These are phyloP conservation scores for Gyrodactylus bullatarudis DNA, from an alignment of 1,140 invertebrate species.

Conservation along the genomic window DNA sequence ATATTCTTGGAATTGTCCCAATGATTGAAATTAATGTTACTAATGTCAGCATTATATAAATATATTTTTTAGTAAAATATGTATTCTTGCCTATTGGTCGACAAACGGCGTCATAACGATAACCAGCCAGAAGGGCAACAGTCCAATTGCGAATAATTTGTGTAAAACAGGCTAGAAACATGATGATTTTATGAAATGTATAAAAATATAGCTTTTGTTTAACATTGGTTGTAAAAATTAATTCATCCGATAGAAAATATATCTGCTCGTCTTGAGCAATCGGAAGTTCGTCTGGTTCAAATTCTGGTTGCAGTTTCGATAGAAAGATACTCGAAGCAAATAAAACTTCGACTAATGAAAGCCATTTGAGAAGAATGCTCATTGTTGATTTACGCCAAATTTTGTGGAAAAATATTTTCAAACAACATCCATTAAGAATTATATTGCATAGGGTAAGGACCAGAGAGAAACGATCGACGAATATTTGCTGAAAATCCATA, in stretches of 20 bases:
- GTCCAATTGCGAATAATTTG: slow-evolving; percentile 4
- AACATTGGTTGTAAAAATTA: background rate
- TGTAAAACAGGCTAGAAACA: background rate
- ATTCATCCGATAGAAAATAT: background rate
- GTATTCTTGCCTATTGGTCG: background rate
- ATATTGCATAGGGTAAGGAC: background rate
- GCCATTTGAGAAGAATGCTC: background rate
- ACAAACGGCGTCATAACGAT: slow-evolving; percentile 1
- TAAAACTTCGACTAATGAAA: slow-evolving; percentile 2
- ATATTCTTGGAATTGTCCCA: background rate
- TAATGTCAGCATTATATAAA: background rate
- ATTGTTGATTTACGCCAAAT: background rate
- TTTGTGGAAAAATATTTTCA: background rate
- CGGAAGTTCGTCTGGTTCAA: background rate
- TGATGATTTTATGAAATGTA: background rate
- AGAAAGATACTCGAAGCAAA: background rate
- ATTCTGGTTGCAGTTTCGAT: background rate
- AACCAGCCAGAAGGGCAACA: background rate
- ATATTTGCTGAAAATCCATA: too few relatives aligned
- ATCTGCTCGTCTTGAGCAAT: background rate
- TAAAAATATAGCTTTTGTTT: background rate
- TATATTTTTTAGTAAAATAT: background rate
- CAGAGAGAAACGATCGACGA: background rate
- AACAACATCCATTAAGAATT: background rate
- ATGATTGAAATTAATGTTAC: background rate